Conservation (phyloP, 2,888 invertebrate genomes). For the Rhagium mordax region DNA sequence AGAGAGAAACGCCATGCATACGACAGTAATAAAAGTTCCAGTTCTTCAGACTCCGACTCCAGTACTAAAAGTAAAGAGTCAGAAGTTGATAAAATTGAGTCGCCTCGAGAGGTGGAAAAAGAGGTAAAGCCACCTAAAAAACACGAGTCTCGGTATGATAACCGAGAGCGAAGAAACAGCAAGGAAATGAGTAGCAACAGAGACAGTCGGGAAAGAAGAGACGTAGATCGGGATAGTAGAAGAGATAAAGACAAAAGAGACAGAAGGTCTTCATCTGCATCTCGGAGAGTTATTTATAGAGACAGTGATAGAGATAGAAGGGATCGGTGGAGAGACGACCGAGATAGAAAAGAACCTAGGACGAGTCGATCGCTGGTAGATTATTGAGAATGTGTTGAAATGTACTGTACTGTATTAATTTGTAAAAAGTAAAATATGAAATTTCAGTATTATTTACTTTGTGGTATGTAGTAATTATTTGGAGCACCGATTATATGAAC, state of each 20-base stretch:
- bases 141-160: slow-evolving; percentile 10
- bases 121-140: slow-evolving; percentile 49
- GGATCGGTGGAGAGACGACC: slow-evolving; percentile 44
- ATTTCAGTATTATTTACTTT: background rate
- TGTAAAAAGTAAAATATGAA: background rate
- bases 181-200: slow-evolving; percentile 35
- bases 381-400: slow-evolving; percentile 51
- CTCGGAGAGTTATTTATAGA: slow-evolving; percentile 15
- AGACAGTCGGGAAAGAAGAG: slow-evolving; percentile 39
- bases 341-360: slow-evolving; percentile 56
- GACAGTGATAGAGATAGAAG: slow-evolving; percentile 55
- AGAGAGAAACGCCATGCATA: slow-evolving; percentile 85
- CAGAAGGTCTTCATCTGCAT: slow-evolving; percentile 32
- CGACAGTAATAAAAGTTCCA: slow-evolving; percentile 71
- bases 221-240: slow-evolving; percentile 47
- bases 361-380: slow-evolving; percentile 59
- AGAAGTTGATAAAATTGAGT: slow-evolving; percentile 41
- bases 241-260: slow-evolving; percentile 50
- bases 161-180: slow-evolving; percentile 39
- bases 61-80: slow-evolving; percentile 58
- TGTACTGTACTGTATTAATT: background rate
- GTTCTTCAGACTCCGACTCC: slow-evolving; percentile 68
- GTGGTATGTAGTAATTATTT: too few relatives aligned
- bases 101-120: slow-evolving; percentile 44
- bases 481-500: too few relatives aligned